Evolutionary conservation across 2,888 invertebrate genomes (phyloP).

Genomic region (Synergus umbraculus): DNA sequence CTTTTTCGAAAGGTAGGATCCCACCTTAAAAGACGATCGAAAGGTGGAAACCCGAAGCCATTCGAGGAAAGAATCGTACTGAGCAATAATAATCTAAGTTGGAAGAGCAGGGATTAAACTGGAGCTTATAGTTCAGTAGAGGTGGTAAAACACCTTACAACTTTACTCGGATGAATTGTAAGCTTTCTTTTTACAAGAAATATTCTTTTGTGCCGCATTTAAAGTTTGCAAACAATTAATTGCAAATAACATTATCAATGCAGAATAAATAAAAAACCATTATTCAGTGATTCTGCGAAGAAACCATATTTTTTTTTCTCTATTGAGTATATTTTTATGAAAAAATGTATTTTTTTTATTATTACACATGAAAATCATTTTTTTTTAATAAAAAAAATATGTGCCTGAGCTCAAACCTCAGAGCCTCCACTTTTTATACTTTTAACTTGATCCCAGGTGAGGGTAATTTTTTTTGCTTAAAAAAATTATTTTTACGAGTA

Average conservation of each 20-base stretch:
- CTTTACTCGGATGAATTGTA: too few species aligned
- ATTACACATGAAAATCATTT: too few species aligned
- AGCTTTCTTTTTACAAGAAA: too few species aligned
- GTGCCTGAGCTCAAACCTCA: too few species aligned
- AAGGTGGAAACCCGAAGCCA: background rate
- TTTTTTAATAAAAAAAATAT: too few species aligned
- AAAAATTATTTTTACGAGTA: too few species aligned
- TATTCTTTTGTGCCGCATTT: background rate
- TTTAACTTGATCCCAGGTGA: too few species aligned
- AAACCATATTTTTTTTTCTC: too few species aligned
- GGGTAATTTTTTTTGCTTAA: background rate
- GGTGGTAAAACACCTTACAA: constrained; percentile 16
- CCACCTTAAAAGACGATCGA: background rate
- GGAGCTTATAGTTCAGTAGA: constrained; percentile 10
- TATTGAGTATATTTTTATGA: too few species aligned
- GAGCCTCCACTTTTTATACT: too few species aligned
- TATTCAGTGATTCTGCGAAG: background rate
- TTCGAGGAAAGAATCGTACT: constrained; percentile 16
- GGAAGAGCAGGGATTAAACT: background rate
- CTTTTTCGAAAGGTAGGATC: background rate
- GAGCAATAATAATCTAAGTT: background rate
- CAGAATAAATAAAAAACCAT: background rate
- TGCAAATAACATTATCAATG: background rate
- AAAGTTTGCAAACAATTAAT: background rate
- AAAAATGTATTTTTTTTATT: too few species aligned